Conservation (phyloP, 1,140 invertebrate genomes). For the Copidosoma floridanum region DNA sequence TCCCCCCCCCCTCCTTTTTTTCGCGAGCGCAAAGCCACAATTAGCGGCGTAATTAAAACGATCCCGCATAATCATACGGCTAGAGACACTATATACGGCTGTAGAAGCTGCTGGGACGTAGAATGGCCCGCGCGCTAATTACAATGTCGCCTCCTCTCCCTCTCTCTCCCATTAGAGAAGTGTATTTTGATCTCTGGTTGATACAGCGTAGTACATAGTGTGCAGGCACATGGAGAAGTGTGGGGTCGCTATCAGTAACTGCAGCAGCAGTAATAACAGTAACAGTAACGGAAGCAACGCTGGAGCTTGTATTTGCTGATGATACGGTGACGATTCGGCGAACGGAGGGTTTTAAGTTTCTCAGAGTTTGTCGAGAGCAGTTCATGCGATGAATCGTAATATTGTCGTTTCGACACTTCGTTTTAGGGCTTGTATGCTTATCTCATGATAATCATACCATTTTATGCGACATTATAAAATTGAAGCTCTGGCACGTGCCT, state of each 20-base stretch:
- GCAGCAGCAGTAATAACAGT: not conserved
- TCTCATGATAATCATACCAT: no score
- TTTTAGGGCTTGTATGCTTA: not conserved
- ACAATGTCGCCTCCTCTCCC: slow-evolving; percentile 1
- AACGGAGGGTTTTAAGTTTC: no score
- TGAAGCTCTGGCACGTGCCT: no score
- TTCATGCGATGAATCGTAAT: no score
- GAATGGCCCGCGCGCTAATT: slow-evolving; percentile 6
- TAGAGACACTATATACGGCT: not conserved
- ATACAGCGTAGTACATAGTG: no score
- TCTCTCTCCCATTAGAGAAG: slow-evolving; percentile 1
- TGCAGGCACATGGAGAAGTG: not conserved
- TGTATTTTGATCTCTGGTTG: slow-evolving; percentile 11
- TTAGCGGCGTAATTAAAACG: slow-evolving; percentile 20
- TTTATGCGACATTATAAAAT: no score
- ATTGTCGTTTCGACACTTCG: no score
- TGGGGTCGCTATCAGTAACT: not conserved
- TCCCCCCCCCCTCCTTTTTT: no score
- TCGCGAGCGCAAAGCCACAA: slow-evolving; percentile 1
- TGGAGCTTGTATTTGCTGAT: no score
- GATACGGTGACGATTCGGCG: no score
- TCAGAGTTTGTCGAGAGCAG: no score
- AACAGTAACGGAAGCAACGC: not conserved
- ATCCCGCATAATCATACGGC: slow-evolving; percentile 8
- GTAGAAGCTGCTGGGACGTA: not conserved